Evolutionary conservation across 2,113 vertebrate species (phyloP), one percentile per base, ranked within the genome.

Genomic region (Anolis carolinensis): DNA sequence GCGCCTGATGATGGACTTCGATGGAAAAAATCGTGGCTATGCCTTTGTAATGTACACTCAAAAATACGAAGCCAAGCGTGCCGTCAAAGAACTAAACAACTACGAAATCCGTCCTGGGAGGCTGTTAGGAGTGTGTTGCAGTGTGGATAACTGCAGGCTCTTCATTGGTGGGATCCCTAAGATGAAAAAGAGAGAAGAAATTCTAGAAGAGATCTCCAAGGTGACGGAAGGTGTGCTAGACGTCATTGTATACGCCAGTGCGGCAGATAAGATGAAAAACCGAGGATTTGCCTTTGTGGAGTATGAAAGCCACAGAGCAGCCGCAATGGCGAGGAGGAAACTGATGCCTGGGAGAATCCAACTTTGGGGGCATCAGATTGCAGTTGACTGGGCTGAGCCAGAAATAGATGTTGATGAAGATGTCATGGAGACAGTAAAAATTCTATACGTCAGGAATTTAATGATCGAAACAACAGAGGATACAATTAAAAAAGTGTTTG

Each of bases 1-100:
- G 98, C 98, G 99, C 23, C 94, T 99, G 84, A 99, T 99, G 99
- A 99, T 99, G 99, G 99, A 99, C 95, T 99, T 99, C 14, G 99
- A 99, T 0, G 99, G 99, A 71, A 99, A 99, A 95, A 99, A 99
- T 95, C 97, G 99, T 0, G 99, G 99, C 71, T 99, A 99, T 0
- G 98, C 99, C 52, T 99, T 99, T 0, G 98, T 99, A 81, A 99
- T 98, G 97, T 99, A 98, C 96, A 98, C 98, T 0, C 97, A 98
- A 93, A 99, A 99, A 94, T 96, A 97, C 0, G 98, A 99, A 90
- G 98, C 99, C 0, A 99, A 99, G 94, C 97, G 97, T 5, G 99
- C 99, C 0, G 98, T 99, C 76, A 97, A 98, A 25, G 99, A 99
- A 93, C 97, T 99, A 88, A 99, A 99, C 95, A 99, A 99, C 95